Evolutionary conservation across 2,113 vertebrate species (phyloP), one percentile per base, ranked within the genome.

Genomic region (Epinephelus cyanopodus): DNA sequence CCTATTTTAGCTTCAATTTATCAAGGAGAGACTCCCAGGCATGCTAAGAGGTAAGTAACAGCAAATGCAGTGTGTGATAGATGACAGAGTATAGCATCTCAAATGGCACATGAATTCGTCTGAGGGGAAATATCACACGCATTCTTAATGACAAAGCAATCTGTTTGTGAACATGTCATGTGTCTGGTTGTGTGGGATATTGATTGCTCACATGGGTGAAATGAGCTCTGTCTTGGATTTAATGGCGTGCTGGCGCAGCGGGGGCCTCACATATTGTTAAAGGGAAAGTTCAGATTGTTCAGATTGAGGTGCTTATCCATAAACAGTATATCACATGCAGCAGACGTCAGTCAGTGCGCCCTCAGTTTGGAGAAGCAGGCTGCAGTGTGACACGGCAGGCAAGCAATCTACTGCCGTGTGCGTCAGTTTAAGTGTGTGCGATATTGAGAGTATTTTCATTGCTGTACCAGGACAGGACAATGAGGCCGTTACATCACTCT

Each of bases 21-120:
- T 89, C 87, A 85, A 48, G 62, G 25, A 58, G 57, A 58, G 75
- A 81, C 83, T 87, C 56, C 5, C 17, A 74, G 81, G 52, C 82
- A 84, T 70, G 52, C 77, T 45, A 52, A 84, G 21, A 83, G 87
- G 90, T 80, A 91, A 85, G 89, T 84, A 89, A 80, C 63, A 67
- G 58, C 72, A 70, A 86, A 73, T 54, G 70, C 18, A 57, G 48
- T 37, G 50, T 45, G 42, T 83, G 79, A 86, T 82, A 58, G 81
- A 89, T 75, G 89, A 73, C 33, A 39, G 29, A 4, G 65, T 62
- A 21, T 70, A 73, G 66, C 74, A 79, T 75, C 83, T 37, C 50
- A 83, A 85, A 89, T 75, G 56, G 71, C 68, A 80, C 77, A 72
- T 80, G 74, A 75, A 88, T 88, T 79, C 57, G 71, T 74, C 73